Evolutionary conservation across 2,888 invertebrate genomes (phyloP), one percentile per base, ranked within the genome.

Genomic region (Girardia tigrina): DNA sequence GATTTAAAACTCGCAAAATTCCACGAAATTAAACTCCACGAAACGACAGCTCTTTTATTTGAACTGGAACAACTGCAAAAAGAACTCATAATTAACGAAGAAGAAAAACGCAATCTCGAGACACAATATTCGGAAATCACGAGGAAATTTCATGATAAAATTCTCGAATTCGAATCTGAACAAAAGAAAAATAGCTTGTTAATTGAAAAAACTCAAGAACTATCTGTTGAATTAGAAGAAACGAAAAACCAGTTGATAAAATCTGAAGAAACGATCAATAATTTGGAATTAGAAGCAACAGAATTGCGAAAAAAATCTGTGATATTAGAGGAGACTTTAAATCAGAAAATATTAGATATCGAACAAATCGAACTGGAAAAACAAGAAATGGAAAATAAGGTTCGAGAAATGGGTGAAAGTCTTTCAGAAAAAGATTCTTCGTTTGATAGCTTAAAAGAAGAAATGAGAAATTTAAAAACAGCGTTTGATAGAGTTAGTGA

Each of bases 121-220:
- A 16, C 6, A 20, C 8, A 16, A 56, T 56, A 56, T 56, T 56
- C 56, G n/a, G 56, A 56, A 56, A 56, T 56, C n/a, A n/a, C 23
- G 8, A 56, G 23, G n/a, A 56, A 56, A 56, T 56, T 20, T 16
- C 6, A 56, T 56, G 56, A 56, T 6, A 56, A 56, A 56, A 56
- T 56, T 2, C 2, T 4, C 2, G 8, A 56, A 56, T 56, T 56
- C 20, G 56, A 56, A n/a, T n/a, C 23, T 8, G 56, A 56, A 56
- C 56, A n/a, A 56, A 23, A 56, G n/a, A 56, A 56, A 56, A 56
- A n/a, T 56, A n/a, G 56, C n/a, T 56, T n/a, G n/a, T n/a, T 56
- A 56, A 56, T 20, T 56, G 20, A 56, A 16, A 12, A 12, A 2
- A 8, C n/a, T n/a, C 20, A 56, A 56, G n/a, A 56, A 12, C n/a